Conservation (phyloP, 1,140 invertebrate species). For the Drosophila biarmipes region DNA sequence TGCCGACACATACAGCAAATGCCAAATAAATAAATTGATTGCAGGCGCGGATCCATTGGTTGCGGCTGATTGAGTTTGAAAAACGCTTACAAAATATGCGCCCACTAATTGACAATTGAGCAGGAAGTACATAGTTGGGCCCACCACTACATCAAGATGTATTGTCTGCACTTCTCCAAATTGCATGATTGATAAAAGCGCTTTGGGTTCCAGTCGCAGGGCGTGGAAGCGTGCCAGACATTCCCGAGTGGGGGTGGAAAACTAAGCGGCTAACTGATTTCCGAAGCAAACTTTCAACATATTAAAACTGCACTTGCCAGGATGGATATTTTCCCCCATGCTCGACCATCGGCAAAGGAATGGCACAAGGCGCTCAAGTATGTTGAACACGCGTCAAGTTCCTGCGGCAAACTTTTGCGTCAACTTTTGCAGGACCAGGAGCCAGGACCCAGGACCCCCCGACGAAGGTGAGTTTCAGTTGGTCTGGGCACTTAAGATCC, state of each 20-base stretch:
- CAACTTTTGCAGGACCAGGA: conserved; percentile 59
- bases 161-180: conserved; percentile 40
- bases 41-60: conserved; percentile 45
- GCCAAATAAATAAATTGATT: conserved; percentile 75
- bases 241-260: conserved; percentile 21
- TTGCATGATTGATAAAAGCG: conserved; percentile 78
- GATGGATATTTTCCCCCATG: conserved; percentile 14
- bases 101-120: conserved; percentile 80
- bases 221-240: conserved; percentile 31
- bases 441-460: background rate
- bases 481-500: conserved; percentile 62
- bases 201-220: conserved; percentile 22
- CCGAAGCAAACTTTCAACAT: conserved; percentile 77
- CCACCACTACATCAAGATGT: background rate
- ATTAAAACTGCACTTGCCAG: conserved; percentile 80
- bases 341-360: background rate
- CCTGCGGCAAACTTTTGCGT: conserved; percentile 78
- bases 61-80: conserved; percentile 62
- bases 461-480: conserved; percentile 61
- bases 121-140: conserved; percentile 70
- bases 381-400: conserved; percentile 82
- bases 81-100: conserved; percentile 58
- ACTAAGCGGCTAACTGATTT: conserved; percentile 81
- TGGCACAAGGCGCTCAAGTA: conserved; percentile 72
- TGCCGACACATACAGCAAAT: conserved; percentile 27